These are phyloP conservation scores for Pachypanchax playfairii DNA, from an alignment of 2,113 vertebrate genomes.

Conservation along the genomic window DNA sequence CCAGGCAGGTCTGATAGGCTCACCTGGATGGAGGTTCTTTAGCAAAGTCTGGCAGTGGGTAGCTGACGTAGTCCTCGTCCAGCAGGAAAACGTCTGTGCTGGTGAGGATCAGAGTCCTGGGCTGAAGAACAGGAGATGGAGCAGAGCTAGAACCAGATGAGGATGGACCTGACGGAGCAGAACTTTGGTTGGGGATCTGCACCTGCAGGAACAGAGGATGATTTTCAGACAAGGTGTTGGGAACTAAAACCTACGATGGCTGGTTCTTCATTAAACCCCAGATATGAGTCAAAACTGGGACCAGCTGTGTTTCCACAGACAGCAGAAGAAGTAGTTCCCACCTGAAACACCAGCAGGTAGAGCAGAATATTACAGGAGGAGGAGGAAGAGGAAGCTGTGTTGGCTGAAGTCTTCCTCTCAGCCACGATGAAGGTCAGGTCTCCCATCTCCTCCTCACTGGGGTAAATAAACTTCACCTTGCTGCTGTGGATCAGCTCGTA, in stretches of 20 bases:
- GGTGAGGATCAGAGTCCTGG: slow-evolving; percentile 92
- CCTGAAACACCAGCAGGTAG: slow-evolving; percentile 94
- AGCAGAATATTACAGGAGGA: slow-evolving; percentile 89
- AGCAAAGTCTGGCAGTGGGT: slow-evolving; percentile 94
- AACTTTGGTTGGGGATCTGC: slow-evolving; percentile 38
- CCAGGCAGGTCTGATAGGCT: not conserved
- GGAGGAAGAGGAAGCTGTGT: slow-evolving; percentile 46
- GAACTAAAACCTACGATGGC: too few species aligned
- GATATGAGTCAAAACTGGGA: too few species aligned
- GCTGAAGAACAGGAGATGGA: slow-evolving; percentile 75
- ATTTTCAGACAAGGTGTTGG: too few species aligned
- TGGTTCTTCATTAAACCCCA: too few species aligned
- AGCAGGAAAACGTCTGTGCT: slow-evolving; percentile 90
- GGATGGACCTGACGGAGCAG: slow-evolving; percentile 21
- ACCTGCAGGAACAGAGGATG: slow-evolving; percentile 38
- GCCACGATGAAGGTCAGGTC: slow-evolving; percentile 94
- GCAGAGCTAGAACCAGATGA: slow-evolving; percentile 41
- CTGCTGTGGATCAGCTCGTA: slow-evolving; percentile 97
- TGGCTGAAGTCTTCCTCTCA: slow-evolving; percentile 84
- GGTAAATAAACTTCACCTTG: slow-evolving; percentile 95
- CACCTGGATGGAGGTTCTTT: slow-evolving; percentile 92
- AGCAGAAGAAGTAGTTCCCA: slow-evolving; percentile 58
- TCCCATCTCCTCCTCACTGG: slow-evolving; percentile 96
- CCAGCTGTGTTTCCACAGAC: too few species aligned
- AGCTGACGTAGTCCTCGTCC: slow-evolving; percentile 95